Evolutionary conservation across 1,140 invertebrate species (phyloP), one percentile per base, ranked within the genome.

Genomic region (Lanistes nyassanus): DNA sequence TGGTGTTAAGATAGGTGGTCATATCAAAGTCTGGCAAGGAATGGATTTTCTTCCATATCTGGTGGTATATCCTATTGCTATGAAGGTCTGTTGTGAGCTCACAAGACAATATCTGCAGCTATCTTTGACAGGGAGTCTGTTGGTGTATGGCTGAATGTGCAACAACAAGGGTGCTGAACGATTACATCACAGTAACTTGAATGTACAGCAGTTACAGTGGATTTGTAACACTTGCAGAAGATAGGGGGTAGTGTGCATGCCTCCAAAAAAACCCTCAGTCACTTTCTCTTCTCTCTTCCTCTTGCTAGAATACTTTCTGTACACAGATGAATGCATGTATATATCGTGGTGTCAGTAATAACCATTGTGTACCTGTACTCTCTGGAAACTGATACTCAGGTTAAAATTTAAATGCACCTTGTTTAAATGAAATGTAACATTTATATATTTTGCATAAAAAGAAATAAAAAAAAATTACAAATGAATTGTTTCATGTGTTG

Each of bases 391-490:
- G 65, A 75, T 79, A 81, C 80, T 81, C 80, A 81, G 80, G 80
- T 78, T 73, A 56, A 73, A 74, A 77, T 76, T 56, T 76, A 71
- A 69, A 73, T 75, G 66, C 74, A 76, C 66, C 58, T 42, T 77
- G 75, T 76, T 70, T 65, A 77, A 77, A 76, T 76, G 67, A 79
- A 76, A 75, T 79, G 76, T 81, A 79, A 80, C 79, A 79, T 80
- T 81, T 81, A 81, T 81, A 81, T 81, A 80, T 81, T 81, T 81
- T 81, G 80, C 80, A 81, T 81, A 81, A 81, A 81, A 80, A 76
- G 77, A 80, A 75, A 47, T 13, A 13, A 47, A 47, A 47, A 47
- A 47, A 47, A 47, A 47, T 47, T 47, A 47, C 42, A 47, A 16
- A 16, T 47, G 42, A 47, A 47, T 16, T 47, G 42, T n/a, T n/a